phyloP scores from a whole-genome alignment of 30 jellyfish, hydroid and myxozoan species.

The Nemopilema nomurai region DNA sequence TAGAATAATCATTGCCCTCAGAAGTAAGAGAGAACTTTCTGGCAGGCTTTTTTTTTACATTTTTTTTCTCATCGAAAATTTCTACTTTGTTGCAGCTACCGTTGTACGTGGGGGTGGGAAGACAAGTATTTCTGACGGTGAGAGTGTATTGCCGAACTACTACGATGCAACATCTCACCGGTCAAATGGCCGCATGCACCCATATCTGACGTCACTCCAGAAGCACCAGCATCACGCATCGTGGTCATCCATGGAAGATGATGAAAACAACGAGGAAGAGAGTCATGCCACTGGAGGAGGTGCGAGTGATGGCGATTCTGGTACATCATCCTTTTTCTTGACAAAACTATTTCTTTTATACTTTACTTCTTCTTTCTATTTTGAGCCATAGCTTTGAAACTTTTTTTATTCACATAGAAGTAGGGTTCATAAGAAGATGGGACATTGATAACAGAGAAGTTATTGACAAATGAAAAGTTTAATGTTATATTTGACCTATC shows the following conservation, averaged over 20 bases:
- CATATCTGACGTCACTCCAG: constrained; percentile 64
- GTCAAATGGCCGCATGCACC: constrained; percentile 64
- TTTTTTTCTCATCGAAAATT: not conserved
- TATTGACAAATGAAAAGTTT: too few relatives aligned
- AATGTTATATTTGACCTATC: too few relatives aligned
- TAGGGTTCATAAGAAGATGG: too few relatives aligned
- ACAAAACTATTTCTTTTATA: too few relatives aligned
- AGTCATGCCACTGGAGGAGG: constrained; percentile 65
- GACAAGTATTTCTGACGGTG: constrained; percentile 64
- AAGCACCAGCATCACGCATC: constrained; percentile 71
- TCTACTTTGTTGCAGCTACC: constrained; percentile 33
- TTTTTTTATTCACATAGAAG: too few relatives aligned
- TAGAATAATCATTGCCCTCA: not conserved
- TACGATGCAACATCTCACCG: constrained; percentile 62
- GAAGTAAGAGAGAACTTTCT: not conserved
- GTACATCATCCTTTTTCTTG: constrained; percentile 7
- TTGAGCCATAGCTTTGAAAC: too few relatives aligned
- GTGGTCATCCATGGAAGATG: constrained; percentile 90
- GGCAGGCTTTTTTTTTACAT: not conserved
- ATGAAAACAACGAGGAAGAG: constrained; percentile 68
- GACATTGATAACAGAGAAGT: too few relatives aligned
- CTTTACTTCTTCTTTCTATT: too few relatives aligned
- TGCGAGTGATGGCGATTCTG: constrained; percentile 85
- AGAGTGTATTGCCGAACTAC: constrained; percentile 54
- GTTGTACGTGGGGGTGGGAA: constrained; percentile 44